These are phyloP conservation scores for Ctenopoma kingsleyae DNA, from an alignment of 2,797 vertebrate species.

Conservation along the genomic window DNA sequence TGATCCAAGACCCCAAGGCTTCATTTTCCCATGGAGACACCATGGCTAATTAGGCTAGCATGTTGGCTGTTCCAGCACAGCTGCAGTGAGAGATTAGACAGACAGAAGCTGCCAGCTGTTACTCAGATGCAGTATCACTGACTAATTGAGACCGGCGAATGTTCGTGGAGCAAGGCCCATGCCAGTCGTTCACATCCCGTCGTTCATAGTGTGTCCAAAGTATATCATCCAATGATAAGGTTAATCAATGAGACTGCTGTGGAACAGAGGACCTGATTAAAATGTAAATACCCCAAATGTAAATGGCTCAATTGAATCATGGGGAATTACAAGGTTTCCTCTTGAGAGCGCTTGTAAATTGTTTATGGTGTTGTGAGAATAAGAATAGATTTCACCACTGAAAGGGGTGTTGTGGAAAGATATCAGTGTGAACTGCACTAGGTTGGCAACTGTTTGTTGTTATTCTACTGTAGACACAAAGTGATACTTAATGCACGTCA, in stretches of 20 bases:
- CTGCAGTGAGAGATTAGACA: slow-evolving; percentile 87
- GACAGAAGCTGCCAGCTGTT: slow-evolving; percentile 88
- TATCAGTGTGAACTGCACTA: not conserved
- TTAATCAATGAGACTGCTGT: slow-evolving; percentile 82
- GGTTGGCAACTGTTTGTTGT: not conserved
- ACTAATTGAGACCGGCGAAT: slow-evolving; percentile 86
- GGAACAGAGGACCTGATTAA: slow-evolving; percentile 80
- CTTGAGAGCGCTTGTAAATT: slow-evolving; percentile 49
- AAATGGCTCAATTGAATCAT: slow-evolving; percentile 73
- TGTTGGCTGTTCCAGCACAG: slow-evolving; percentile 85
- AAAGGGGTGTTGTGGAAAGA: slow-evolving; percentile 3
- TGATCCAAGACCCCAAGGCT: slow-evolving; percentile 83
- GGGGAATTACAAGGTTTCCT: slow-evolving; percentile 62
- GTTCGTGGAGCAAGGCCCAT: slow-evolving; percentile 73
- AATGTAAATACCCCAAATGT: slow-evolving; percentile 81
- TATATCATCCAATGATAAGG: slow-evolving; percentile 81
- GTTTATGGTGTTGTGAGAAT: slow-evolving; percentile 28
- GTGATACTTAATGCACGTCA: not conserved
- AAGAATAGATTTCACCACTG: not conserved
- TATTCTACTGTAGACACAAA: slow-evolving; percentile 3
- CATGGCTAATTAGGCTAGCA: slow-evolving; percentile 88
- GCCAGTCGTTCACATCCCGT: slow-evolving; percentile 64
- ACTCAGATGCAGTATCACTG: slow-evolving; percentile 83
- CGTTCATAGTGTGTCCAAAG: slow-evolving; percentile 78
- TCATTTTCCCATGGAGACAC: slow-evolving; percentile 84